A percentile compares a stretch with the other conserved stretches of the same genome.
Evolutionary conservation across 1,140 invertebrate genomes (phyloP).

Genomic region (Drosophila navojoa): DNA sequence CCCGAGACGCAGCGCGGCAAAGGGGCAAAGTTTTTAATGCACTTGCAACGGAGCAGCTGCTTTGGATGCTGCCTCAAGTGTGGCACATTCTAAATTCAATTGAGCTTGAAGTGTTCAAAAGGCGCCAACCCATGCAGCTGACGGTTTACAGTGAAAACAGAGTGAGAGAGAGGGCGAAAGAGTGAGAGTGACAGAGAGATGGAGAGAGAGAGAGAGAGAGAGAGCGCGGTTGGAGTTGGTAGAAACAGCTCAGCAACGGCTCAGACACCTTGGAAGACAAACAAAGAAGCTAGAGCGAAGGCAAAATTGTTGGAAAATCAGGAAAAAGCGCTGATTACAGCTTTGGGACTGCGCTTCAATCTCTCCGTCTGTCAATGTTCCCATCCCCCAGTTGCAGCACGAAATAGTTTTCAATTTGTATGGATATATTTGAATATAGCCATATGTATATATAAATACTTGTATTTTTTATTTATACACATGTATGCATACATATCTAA

Average conservation of each 20-base stretch:
- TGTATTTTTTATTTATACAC: not conserved
- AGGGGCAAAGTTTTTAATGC: slow-evolving; percentile 46
- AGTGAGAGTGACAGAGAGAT: not conserved
- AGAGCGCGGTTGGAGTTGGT: not conserved
- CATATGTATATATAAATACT: not conserved
- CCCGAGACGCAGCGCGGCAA: slow-evolving; percentile 10
- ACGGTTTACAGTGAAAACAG: slow-evolving; percentile 7
- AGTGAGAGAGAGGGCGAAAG: not conserved
- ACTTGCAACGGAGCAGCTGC: slow-evolving; percentile 35
- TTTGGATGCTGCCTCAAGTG: slow-evolving; percentile 50
- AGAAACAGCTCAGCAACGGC: slow-evolving; percentile 1
- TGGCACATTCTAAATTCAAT: slow-evolving; percentile 72
- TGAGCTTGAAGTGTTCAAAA: slow-evolving; percentile 76
- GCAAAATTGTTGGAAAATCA: slow-evolving; percentile 1
- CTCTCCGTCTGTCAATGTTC: slow-evolving; percentile 1
- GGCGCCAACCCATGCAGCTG: slow-evolving; percentile 51
- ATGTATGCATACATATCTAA: too few relatives aligned
- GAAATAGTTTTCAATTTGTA: not conserved
- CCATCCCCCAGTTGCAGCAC: not conserved
- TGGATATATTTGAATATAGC: not conserved
- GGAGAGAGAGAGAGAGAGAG: not conserved
- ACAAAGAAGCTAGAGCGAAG: not conserved
- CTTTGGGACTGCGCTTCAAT: slow-evolving; percentile 21
- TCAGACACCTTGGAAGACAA: slow-evolving; percentile 17
- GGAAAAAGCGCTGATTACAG: slow-evolving; percentile 5